Evolutionary conservation across 2,888 invertebrate species (phyloP), one percentile per base, ranked within the genome.

Genomic region (Hyposoter dolosus): DNA sequence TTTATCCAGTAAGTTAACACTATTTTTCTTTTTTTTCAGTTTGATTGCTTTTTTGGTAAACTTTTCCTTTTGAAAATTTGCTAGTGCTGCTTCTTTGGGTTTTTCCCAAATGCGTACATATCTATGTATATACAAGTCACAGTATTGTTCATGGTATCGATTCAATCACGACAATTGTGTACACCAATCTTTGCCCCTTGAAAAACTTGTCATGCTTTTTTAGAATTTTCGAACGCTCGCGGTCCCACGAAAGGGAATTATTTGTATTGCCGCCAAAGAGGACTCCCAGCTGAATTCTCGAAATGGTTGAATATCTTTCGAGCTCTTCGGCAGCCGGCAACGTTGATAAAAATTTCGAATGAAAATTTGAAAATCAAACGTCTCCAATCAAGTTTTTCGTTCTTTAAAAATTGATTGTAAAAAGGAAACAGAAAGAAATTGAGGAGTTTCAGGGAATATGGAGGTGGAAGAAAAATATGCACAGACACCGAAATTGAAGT

Each of bases 81-180:
- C 2, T 53, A 19, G 19, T 53, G 19, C 53, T 19, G 53, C 53
- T n/a, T 53, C 28, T 56, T 60, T 60, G 28, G 28, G 28, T 3
- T 60, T 60, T 15, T 4, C 28, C 19, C 60, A 15, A 28, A 60
- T 60, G 28, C 28, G 60, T 60, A 60, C 60, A 60, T 60, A 60
- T 60, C 28, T 60, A 15, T 60, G 60, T 60, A 60, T 60, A 60
- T 60, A 60, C 60, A 60, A 28, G 60, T 60, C 60, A 60, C 60
- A 56, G 23, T 56, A 28, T 56, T 56, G 12, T 28, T 28, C 23
- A 56, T 56, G 60, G 43, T 40, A 19, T 43, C 19, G 35, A 68
- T 43, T 43, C 19, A n/a, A 56, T 56, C 56, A 23, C 56, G 56
- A 23, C 4, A 23, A 56, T 23, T 23, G 12, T 56, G 56, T 23